Evolutionary conservation across 2,797 vertebrate genomes (phyloP), one percentile per base, ranked within the genome.

Genomic region (Paratrypauchen microcephalus): DNA sequence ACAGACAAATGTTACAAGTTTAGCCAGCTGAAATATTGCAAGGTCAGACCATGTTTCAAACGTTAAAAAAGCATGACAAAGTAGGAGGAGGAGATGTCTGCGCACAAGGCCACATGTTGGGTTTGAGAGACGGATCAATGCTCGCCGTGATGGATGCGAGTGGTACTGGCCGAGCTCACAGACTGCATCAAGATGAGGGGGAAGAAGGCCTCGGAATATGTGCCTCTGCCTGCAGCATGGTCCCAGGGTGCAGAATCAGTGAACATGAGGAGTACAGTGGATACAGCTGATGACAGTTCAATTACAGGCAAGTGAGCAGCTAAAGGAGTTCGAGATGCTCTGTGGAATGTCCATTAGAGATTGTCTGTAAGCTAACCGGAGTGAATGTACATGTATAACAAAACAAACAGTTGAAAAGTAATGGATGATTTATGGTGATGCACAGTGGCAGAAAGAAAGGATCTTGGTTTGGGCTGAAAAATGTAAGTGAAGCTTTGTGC

Each of bases 11-110:
- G 82, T 75, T 36, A 39, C 52, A 50, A 76, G 21, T 63, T 79
- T 68, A 56, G 11, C 59, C 32, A 62, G 64, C 68, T 75, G 73
- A 81, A 79, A 75, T 72, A 83, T 66, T 39, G 63, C 62, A 74
- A 74, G 74, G 74, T 71, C 52, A 54, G 62, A 36, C n/a, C 71
- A 18, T 64, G 26, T 64, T 47, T 60, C 66, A 74, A 70, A 60
- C 28, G 56, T 13, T 36, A 75, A 48, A 26, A 23, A 61, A 70
- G 24, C 21, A 6, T 30, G 50, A 76, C 41, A 56, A 50, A 75
- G 32, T 21, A 45, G 52, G 39, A 12, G 19, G 55, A 23, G 30
- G 7, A 5, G 52, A 54, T 28, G n/a, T 2, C 4, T 65, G 61
- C 72, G 68, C 59, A n/a, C 67, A 69, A 68, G 41, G 70, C 69